These are phyloP conservation scores for Neotoxoptera formosana DNA, from an alignment of 1,140 invertebrate genomes.

Conservation along the genomic window DNA sequence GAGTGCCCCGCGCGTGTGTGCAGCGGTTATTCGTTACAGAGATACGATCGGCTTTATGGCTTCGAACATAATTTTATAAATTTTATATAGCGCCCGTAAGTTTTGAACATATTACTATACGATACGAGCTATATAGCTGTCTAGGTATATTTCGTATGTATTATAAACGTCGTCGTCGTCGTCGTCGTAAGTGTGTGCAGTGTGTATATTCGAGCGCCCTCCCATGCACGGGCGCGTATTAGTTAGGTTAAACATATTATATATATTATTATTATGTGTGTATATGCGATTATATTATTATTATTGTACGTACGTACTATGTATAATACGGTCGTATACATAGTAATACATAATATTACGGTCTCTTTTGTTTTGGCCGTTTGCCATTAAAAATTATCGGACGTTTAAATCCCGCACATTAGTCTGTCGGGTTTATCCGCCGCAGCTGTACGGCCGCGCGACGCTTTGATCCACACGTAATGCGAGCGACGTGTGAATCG, in stretches of 20 bases:
- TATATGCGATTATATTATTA: neutral
- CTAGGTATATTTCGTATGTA: neutral
- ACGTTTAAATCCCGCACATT: constrained; percentile 27
- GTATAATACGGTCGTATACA: neutral
- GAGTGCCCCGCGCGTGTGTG: neutral
- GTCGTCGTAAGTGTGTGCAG: neutral
- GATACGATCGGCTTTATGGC: neutral
- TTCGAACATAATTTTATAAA: neutral
- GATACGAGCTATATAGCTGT: neutral
- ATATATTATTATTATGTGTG: neutral
- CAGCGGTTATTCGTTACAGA: neutral
- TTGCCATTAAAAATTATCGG: constrained; percentile 41
- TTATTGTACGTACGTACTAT: neutral
- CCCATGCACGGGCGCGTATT: neutral
- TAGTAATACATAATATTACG: neutral
- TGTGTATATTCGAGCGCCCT: neutral
- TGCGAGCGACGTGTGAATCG: constrained; percentile 34
- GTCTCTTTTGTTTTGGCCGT: constrained; percentile 34
- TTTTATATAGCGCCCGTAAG: neutral
- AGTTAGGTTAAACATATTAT: neutral
- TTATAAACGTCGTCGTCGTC: neutral
- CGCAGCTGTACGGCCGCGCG: neutral
- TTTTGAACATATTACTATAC: neutral
- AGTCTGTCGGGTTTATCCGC: constrained; percentile 14
- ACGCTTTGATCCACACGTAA: constrained; percentile 9